A percentile compares a stretch with the other conserved stretches of the same genome.
Evolutionary conservation across 2,113 vertebrate species (phyloP).

Genomic region (Paramisgurnus dabryanus): DNA sequence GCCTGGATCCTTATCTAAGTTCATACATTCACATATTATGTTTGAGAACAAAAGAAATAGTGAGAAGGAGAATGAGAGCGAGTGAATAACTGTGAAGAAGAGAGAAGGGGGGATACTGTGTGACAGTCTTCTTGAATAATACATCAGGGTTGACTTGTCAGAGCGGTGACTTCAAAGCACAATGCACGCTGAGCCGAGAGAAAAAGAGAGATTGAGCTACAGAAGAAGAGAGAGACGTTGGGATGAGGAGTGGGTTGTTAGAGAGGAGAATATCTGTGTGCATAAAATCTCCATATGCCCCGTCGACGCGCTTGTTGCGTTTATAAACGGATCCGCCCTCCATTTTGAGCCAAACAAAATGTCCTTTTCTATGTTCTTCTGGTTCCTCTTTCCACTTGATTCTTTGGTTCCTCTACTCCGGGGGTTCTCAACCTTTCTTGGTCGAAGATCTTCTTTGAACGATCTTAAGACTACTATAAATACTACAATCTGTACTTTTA

Average conservation of each 20-base stretch:
- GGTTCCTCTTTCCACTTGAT: background rate
- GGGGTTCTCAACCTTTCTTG: no score
- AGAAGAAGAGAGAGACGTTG: constrained; percentile 62
- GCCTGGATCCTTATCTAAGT: constrained; percentile 43
- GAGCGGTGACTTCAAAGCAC: constrained; percentile 77
- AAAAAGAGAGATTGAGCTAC: constrained; percentile 49
- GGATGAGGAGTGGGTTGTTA: constrained; percentile 63
- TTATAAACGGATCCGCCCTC: constrained; percentile 34
- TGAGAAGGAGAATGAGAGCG: constrained; percentile 37
- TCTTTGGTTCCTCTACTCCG: background rate
- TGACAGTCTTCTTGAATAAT: constrained; percentile 75
- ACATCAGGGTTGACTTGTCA: constrained; percentile 79
- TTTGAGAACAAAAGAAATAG: constrained; percentile 48
- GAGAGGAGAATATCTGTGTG: constrained; percentile 52
- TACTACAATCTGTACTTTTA: no score
- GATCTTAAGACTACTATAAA: no score
- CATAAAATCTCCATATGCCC: constrained; percentile 43
- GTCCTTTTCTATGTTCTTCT: background rate
- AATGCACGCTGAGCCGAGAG: constrained; percentile 67
- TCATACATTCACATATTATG: constrained; percentile 49
- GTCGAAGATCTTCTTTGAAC: no score
- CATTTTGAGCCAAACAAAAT: constrained; percentile 42
- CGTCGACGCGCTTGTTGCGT: constrained; percentile 1
- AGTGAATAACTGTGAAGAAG: constrained; percentile 26
- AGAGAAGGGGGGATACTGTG: constrained; percentile 51